Evolutionary conservation across 1,140 invertebrate species (phyloP), one percentile per base, ranked within the genome.

Genomic region (Pentalonia nigronervosa): DNA sequence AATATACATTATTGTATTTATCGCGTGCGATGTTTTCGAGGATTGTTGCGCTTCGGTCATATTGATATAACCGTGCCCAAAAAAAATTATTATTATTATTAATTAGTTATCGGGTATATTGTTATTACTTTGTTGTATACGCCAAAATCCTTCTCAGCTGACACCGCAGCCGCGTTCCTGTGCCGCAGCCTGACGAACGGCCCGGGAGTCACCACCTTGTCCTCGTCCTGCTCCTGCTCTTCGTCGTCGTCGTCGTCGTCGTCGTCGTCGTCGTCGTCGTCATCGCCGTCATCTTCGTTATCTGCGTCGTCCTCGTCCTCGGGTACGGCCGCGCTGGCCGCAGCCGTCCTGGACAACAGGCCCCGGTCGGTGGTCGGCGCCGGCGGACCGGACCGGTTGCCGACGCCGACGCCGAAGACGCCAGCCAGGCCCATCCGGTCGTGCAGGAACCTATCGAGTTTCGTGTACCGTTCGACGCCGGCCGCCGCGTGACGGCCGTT

Each of bases 361-460:
- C 91, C 48, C 14, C 91, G 76, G 14, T 93, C 91, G 23, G 81
- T 45, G 36, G 81, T 56, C 23, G 56, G 81, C 36, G 48, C n/a
- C n/a, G 76, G 36, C 48, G 47, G 34, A 7, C 83, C 21, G 45
- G 76, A 84, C 91, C 76, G 30, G 45, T 56, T 93, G 76, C 50
- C 50, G n/a, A 76, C 60, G 1, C 60, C 60, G 14, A 30, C 60
- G 30, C 60, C 60, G 30, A 76, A 76, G 21, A 76, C 30, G 60
- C 60, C 4, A 14, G n/a, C 50, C 50, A 93, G 48, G 25, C 91
- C 91, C 76, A 93, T 56, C 14, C 91, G 36, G 36, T 93, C 91
- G 34, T 93, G 91, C 67, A 93, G 34, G 81, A 93, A 93, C 81
- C 67, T 41, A 83, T 93, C 91, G 25, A 93, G 48, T 41, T 56